phyloP scores from a whole-genome alignment of 2,888 invertebrate species.

The Sarcophaga carnaria region DNA sequence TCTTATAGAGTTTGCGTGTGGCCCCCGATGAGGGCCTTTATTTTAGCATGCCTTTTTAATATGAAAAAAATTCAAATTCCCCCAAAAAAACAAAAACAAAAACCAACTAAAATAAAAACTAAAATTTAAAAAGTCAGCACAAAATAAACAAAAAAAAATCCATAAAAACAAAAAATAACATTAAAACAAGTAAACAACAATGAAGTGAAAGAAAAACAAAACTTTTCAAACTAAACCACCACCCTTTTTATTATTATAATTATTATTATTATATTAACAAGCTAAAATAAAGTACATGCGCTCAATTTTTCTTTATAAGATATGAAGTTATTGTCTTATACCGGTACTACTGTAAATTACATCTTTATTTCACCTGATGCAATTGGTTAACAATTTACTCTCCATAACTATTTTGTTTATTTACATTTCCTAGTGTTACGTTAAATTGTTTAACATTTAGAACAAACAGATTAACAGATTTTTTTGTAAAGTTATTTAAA shows the following conservation, averaged over 20 bases:
- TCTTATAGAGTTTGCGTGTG: constrained; percentile 82
- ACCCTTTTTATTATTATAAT: constrained; percentile 45
- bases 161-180: constrained; percentile 55
- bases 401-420: constrained; percentile 14
- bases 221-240: constrained; percentile 52
- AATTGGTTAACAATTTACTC: neutral
- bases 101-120: constrained; percentile 59
- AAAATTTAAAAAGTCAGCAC: constrained; percentile 34
- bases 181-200: constrained; percentile 18
- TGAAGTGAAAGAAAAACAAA: constrained; percentile 46
- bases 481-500: constrained; percentile 43
- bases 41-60: constrained; percentile 82
- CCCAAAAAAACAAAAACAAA: constrained; percentile 62
- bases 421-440: constrained; percentile 4
- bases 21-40: constrained; percentile 81
- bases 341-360: constrained; percentile 34
- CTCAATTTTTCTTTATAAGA: constrained; percentile 62
- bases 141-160: constrained; percentile 34
- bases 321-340: constrained; percentile 5
- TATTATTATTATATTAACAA: constrained; percentile 61
- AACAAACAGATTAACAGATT: constrained; percentile 21
- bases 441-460: constrained; percentile 38
- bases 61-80: constrained; percentile 67
- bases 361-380: constrained; percentile 21
- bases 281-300: constrained; percentile 76